These are phyloP conservation scores for Elymnias hypermnestra DNA, from an alignment of 1,140 invertebrate genomes.

Conservation along the genomic window DNA sequence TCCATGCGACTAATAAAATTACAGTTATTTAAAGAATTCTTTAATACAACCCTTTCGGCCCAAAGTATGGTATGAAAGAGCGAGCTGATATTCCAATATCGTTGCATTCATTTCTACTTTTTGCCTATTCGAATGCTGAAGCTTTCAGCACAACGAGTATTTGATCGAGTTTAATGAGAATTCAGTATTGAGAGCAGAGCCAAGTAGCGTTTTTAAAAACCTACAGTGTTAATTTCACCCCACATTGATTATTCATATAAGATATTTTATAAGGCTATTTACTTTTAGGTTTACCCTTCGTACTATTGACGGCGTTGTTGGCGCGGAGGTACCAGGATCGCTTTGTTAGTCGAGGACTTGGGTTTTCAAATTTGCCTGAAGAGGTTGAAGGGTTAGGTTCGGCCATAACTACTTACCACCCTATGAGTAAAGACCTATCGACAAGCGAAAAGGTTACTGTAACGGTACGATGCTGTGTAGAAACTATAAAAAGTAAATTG, in stretches of 20 bases:
- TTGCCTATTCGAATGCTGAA: slow-evolving; percentile 5
- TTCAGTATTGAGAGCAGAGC: slow-evolving; percentile 3
- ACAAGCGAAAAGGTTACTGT: too few relatives aligned
- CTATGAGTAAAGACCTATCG: too few relatives aligned
- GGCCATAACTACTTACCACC: too few relatives aligned
- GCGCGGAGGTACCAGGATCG: too few relatives aligned
- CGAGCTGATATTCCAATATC: slow-evolving; percentile 10
- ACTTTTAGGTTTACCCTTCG: neutral
- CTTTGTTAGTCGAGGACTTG: too few relatives aligned
- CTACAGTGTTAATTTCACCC: slow-evolving; percentile 1
- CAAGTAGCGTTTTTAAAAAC: neutral
- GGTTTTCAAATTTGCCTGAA: too few relatives aligned
- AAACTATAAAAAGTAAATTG: too few relatives aligned
- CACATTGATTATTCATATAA: neutral
- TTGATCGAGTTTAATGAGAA: slow-evolving; percentile 14
- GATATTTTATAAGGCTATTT: neutral
- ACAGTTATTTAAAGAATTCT: slow-evolving; percentile 1
- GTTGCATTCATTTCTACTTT: slow-evolving; percentile 10
- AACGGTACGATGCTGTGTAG: too few relatives aligned
- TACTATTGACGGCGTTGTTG: too few relatives aligned
- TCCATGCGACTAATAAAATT: neutral
- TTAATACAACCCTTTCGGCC: neutral
- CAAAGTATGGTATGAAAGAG: neutral
- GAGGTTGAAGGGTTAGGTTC: too few relatives aligned
- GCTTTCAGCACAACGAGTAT: slow-evolving; percentile 10